A percentile compares a stretch with the other conserved stretches of the same genome.
Conservation (phyloP, 2,113 vertebrate species). For the Tyto alba region DNA sequence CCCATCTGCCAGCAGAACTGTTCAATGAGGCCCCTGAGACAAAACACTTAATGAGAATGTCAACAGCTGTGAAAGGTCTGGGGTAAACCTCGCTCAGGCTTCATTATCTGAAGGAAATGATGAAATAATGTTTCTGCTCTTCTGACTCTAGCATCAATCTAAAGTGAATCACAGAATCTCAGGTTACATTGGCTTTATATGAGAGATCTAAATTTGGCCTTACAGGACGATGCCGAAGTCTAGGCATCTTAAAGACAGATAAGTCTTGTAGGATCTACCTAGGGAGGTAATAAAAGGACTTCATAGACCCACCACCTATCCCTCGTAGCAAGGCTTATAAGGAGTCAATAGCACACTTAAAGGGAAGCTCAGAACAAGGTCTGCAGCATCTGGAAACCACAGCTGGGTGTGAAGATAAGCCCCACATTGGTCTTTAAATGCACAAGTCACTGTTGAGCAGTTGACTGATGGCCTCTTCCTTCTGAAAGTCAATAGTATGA, state of each 20-base stretch:
- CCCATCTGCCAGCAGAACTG: not conserved
- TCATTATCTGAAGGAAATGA: not conserved
- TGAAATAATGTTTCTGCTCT: not conserved
- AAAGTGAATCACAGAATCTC: not conserved
- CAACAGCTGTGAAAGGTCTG: slow-evolving; percentile 24
- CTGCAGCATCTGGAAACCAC: not conserved
- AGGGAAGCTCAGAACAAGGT: not conserved
- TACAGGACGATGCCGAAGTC: not conserved
- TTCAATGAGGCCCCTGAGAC: not conserved
- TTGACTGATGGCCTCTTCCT: not conserved
- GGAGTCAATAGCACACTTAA: not conserved
- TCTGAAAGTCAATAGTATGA: not conserved
- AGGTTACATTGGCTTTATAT: rapidly evolving
- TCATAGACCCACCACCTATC: not conserved
- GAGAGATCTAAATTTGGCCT: not conserved
- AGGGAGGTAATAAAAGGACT: not conserved
- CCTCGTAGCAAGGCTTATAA: not conserved
- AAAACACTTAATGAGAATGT: not conserved
- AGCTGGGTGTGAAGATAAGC: not conserved
- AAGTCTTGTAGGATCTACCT: not conserved
- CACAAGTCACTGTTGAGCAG: not conserved
- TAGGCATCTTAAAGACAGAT: not conserved
- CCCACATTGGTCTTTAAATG: not conserved
- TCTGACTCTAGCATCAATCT: not conserved
- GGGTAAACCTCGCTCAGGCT: not conserved